Evolutionary conservation across 2,888 invertebrate genomes (phyloP).

Genomic region (Conus canariensis): DNA sequence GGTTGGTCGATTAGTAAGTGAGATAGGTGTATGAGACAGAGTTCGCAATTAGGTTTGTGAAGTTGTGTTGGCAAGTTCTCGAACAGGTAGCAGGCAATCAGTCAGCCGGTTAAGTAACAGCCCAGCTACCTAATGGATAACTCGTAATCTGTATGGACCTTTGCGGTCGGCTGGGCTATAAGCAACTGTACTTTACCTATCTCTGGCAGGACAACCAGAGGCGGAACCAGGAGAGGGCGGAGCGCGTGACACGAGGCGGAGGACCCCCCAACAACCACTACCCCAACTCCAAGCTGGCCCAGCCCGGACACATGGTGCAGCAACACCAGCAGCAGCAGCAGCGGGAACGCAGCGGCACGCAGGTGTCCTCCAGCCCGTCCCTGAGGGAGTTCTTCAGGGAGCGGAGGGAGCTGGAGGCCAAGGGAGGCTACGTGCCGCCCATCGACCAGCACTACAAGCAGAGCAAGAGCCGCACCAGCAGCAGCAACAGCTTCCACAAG

Average conservation of each 20-base stretch:
- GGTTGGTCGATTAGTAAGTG: too few relatives aligned
- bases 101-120: too few relatives aligned
- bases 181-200: too few relatives aligned
- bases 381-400: slow-evolving; percentile 66
- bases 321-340: too few relatives aligned
- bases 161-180: too few relatives aligned
- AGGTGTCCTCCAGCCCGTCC: slow-evolving; percentile 15
- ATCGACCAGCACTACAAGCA: slow-evolving; percentile 64
- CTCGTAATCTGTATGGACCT: too few relatives aligned
- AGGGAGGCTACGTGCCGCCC: slow-evolving; percentile 54
- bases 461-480: slow-evolving; percentile 34
- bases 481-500: slow-evolving; percentile 41
- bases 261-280: background rate
- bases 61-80: too few relatives aligned
- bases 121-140: too few relatives aligned
- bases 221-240: slow-evolving; percentile 46
- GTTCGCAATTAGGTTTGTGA: too few relatives aligned
- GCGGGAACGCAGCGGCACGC: background rate
- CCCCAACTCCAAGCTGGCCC: slow-evolving; percentile 37
- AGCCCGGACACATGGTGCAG: background rate
- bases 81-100: too few relatives aligned
- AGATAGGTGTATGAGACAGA: too few relatives aligned
- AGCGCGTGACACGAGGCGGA: slow-evolving; percentile 37
- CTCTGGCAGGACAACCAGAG: slow-evolving; percentile 54
- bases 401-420: slow-evolving; percentile 55